Base-by-base conservation (phyloP, 2,888 invertebrate genomes). In the Caenorhabditis sp. region DNA sequence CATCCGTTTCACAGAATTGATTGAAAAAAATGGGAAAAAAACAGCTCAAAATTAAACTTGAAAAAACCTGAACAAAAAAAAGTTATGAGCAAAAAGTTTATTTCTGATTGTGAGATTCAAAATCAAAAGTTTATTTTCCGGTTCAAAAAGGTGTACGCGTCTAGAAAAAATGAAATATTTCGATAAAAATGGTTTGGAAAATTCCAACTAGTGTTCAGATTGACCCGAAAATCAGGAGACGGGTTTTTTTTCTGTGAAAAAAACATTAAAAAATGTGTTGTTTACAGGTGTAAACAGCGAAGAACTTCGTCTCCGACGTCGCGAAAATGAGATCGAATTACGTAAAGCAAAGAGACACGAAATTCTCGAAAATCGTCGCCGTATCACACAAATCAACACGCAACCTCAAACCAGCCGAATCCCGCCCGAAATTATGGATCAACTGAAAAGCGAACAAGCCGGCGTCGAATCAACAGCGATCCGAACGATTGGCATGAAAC, bases 301-400 rank as follows among this genome's bases (percentile, higher is more conserved):
- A 19, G 67, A 63, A 5, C 19, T 64, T 49, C 63, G 75, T 0
- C 17, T 50, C 21, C 69, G 69, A 36, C 59, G 69, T 14, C 23
- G 75, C 31, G 75, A 69, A 23, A 67, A 67, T 31, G 64, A 70
- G 58, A 59, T 75, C 1, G 55, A 70, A 54, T 66, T 75, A 5
- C 43, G 75, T 4, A 75, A 75, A 62, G 50, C 14, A n/a, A 60
- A 55, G 27, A 12, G 69, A 49, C 50, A 53, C 6, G 67, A 70
- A 12, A 51, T 26, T 14, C 64, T 75, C 21, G 69, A 75, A 23
- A 60, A 58, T 12, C 60, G 65, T 26, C 57, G 75, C 19, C 21
- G 53, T 6, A 62, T 70, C 3, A 26, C 60, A 43, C 21, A 51
- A 23, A 14, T 57, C 19, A 19, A n/a, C 58, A 36, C 12, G 10